A percentile compares a stretch with the other conserved stretches of the same genome.
These are phyloP conservation scores for Ophiothrix spiculata DNA, from an alignment of 35 echinoderm and acorn worm genomes.

Conservation along the genomic window DNA sequence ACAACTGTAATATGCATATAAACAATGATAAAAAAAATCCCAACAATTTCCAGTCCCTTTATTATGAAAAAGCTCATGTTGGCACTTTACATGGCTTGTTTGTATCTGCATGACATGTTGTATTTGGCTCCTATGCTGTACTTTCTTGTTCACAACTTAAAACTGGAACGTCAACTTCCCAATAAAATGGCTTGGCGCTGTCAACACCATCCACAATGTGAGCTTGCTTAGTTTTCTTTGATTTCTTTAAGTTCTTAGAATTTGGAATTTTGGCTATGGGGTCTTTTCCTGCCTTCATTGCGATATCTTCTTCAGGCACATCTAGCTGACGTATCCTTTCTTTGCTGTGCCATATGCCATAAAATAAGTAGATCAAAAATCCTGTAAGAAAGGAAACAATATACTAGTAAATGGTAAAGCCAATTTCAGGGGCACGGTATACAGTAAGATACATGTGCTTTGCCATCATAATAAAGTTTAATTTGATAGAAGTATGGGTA, in stretches of 20 bases:
- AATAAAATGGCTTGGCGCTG: not conserved
- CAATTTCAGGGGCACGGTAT: too few relatives aligned
- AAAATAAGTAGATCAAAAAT: slow-evolving; percentile 50
- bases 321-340: slow-evolving; percentile 17
- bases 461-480: too few relatives aligned
- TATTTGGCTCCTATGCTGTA: too few relatives aligned
- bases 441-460: too few relatives aligned
- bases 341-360: slow-evolving; percentile 64
- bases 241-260: not conserved
- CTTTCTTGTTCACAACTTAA: not conserved
- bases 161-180: not conserved
- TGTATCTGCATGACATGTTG: too few relatives aligned
- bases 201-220: not conserved
- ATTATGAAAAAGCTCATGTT: too few relatives aligned
- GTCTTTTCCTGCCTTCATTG: not conserved
- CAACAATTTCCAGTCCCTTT: too few relatives aligned
- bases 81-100: too few relatives aligned
- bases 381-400: slow-evolving; percentile 32
- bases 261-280: not conserved
- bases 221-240: not conserved
- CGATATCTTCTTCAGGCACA: not conserved
- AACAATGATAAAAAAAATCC: too few relatives aligned
- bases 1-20: too few relatives aligned
- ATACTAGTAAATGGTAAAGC: too few relatives aligned
- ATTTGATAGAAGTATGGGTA: too few relatives aligned